These are phyloP conservation scores for Cathartes aura DNA, from an alignment of 2,113 vertebrate species.

Conservation along the genomic window DNA sequence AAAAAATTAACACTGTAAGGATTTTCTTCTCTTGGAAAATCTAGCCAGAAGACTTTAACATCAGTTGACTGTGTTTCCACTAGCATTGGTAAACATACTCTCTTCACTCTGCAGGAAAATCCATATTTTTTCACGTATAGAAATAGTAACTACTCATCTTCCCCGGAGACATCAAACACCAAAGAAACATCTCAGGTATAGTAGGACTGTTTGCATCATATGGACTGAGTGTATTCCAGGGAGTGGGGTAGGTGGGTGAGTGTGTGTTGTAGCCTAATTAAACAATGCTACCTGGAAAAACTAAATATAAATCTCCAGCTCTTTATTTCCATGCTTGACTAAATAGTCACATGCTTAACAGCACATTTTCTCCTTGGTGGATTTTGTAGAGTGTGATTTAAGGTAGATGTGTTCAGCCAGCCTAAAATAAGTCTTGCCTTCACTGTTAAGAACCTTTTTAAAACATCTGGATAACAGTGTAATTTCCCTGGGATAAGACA, in stretches of 20 bases:
- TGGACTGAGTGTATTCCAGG: not conserved
- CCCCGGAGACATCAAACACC: not conserved
- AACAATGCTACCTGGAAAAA: not conserved
- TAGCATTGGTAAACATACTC: not conserved
- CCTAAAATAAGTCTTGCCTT: not conserved
- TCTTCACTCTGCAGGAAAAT: conserved; percentile 67
- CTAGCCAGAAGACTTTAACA: not conserved
- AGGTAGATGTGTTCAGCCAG: not conserved
- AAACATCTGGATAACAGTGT: not conserved
- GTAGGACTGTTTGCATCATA: not conserved
- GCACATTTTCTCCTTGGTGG: not conserved
- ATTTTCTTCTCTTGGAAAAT: not conserved
- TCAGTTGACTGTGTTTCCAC: not conserved
- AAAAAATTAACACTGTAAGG: not conserved
- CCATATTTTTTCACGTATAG: conserved; percentile 76
- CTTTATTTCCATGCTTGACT: not conserved
- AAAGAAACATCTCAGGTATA: conserved; percentile 55
- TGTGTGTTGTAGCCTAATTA: not conserved
- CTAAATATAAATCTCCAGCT: not conserved
- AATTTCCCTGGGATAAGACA: not conserved
- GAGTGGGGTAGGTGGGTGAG: not conserved
- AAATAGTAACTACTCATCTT: conserved; percentile 72
- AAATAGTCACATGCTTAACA: not conserved
- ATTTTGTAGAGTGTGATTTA: not conserved
- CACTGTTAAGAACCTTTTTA: not conserved